These are phyloP conservation scores for Pogonocherus hispidulus DNA, from an alignment of 2,888 invertebrate genomes.

Conservation along the genomic window DNA sequence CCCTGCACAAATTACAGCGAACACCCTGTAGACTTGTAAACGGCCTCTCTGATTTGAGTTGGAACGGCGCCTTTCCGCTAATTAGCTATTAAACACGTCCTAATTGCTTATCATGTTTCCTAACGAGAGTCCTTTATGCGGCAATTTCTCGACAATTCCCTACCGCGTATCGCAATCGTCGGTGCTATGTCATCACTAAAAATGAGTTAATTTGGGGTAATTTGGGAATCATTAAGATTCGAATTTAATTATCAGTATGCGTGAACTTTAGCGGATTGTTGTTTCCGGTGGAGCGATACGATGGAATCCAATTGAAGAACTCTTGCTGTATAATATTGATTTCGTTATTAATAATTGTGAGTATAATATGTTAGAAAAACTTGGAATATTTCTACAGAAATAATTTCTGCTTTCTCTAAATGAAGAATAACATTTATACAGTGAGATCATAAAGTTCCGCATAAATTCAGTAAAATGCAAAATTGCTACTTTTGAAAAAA, in stretches of 20 bases:
- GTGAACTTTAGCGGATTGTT: neutral
- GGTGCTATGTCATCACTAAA: conserved; percentile 29
- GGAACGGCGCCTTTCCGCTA: conserved; percentile 30
- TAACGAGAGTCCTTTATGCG: conserved; percentile 29
- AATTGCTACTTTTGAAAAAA: no score
- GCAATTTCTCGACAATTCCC: conserved; percentile 30
- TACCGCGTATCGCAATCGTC: conserved; percentile 5
- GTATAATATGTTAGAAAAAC: no score
- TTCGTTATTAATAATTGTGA: no score
- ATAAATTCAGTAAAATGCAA: no score
- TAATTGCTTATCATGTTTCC: conserved; percentile 40
- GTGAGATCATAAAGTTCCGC: no score
- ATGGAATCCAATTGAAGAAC: neutral
- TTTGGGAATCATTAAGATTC: neutral
- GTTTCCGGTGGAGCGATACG: neutral
- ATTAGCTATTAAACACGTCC: conserved; percentile 39
- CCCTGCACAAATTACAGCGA: no score
- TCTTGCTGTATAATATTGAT: conserved; percentile 1
- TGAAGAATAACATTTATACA: no score
- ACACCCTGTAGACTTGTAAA: no score
- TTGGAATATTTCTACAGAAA: no score
- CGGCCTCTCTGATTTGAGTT: conserved; percentile 34
- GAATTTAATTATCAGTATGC: conserved; percentile 8
- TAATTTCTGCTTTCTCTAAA: no score
- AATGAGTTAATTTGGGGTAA: conserved; percentile 21